Base-by-base conservation (phyloP, 2,113 vertebrate species). In the Equus quagga region DNA sequence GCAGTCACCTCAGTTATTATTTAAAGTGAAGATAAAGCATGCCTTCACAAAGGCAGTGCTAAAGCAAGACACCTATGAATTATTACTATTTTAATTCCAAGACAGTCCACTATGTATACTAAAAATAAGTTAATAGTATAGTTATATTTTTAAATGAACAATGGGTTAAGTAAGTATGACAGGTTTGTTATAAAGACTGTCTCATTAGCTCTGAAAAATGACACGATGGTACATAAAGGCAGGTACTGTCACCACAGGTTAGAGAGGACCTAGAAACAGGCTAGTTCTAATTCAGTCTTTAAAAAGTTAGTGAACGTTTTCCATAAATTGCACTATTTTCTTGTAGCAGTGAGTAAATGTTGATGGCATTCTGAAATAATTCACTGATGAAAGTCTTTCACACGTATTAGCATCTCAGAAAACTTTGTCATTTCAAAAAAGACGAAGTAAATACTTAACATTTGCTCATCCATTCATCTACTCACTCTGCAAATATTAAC, bases 31-130 rank as follows among this genome's bases (percentile, higher is more conserved):
- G 58, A 58, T 41, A 70, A 89, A 84, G 51, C 15, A 46, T 31
- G n/a, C 13, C 26, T 89, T 84, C 23, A 36, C 36, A 78, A 83
- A 91, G 46, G 31, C 19, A 36, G 17, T 84, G 46, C 58, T 64
- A 79, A 64, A 24, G 19, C 12, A 65, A 84, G 54, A 78, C 1
- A 14, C 6, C 36, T 72, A 28, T 58, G 33, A 89, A 72, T 62
- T 91, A 54, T 91, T 26, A 75, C 65, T 81, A 80, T 44, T 90
- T 31, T 44, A 94, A 87, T 33, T 49, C 41, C 58, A 69, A 94
- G 82, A 67, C 6, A 75, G 33, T 23, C 67, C 41, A 81, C 46
- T 81, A 33, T 15, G 19, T 44, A 81, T n/a, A 75, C 15, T 9
- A 60, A 80, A 86, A 94, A 90, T 69, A 84, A 73, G 67, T 56